These are phyloP conservation scores for Aplidium turbinatum DNA, from an alignment of 23 tunicate species.

Conservation along the genomic window DNA sequence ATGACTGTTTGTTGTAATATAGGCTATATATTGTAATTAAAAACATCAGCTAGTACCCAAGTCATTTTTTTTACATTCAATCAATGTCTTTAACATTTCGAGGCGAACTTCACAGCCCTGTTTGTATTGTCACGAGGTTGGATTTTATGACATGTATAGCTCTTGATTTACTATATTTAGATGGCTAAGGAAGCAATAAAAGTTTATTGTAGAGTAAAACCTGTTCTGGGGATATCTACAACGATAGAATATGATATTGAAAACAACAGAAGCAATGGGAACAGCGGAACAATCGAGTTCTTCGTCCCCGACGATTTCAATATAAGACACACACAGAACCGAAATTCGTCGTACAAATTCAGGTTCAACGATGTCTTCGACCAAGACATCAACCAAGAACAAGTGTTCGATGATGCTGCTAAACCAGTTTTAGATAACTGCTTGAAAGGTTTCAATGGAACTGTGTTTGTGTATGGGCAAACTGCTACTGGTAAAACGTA, in stretches of 20 bases:
- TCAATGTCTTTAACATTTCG: no score
- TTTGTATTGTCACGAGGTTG: no score
- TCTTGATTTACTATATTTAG: not conserved
- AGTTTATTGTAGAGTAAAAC: slow-evolving; percentile 23
- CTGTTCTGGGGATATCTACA: not conserved
- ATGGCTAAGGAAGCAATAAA: slow-evolving; percentile 15
- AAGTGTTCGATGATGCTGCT: slow-evolving; percentile 64
- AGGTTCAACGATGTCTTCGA: slow-evolving; percentile 67
- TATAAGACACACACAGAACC: slow-evolving; percentile 8
- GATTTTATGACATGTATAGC: no score
- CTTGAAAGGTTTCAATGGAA: slow-evolving; percentile 85
- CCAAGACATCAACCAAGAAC: slow-evolving; percentile 62
- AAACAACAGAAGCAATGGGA: not conserved
- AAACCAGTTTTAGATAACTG: slow-evolving; percentile 76
- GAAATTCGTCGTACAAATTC: slow-evolving; percentile 41
- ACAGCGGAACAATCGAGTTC: slow-evolving; percentile 19
- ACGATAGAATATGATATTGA: slow-evolving; percentile 15
- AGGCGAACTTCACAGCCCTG: no score
- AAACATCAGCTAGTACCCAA: no score
- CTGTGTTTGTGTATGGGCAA: slow-evolving; percentile 97
- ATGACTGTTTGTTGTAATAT: no score
- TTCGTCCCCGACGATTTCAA: slow-evolving; percentile 33
- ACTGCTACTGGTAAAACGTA: slow-evolving; percentile 95
- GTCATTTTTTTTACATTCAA: no score
- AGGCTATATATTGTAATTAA: no score